These are phyloP conservation scores for Selenia dentaria DNA, from an alignment of 2,888 invertebrate genomes.

Conservation along the genomic window DNA sequence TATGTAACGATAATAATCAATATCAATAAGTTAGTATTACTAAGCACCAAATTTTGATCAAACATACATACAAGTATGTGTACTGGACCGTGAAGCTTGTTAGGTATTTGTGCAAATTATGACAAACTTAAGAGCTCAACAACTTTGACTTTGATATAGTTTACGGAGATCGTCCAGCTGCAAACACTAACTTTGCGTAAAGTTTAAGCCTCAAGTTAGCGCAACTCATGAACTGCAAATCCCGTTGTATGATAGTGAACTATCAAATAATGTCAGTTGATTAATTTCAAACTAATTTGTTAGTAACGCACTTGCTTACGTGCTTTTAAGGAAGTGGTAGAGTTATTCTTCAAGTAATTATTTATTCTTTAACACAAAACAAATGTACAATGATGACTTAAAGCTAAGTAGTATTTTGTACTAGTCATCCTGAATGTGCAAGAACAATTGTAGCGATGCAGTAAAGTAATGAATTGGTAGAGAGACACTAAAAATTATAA, in stretches of 20 bases:
- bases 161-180: slow-evolving; percentile 41
- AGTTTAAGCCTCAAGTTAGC: slow-evolving; percentile 10
- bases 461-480: no score
- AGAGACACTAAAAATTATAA: no score
- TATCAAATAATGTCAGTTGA: neutral
- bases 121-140: slow-evolving; percentile 38
- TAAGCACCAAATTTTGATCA: slow-evolving; percentile 12
- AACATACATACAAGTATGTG: slow-evolving; percentile 1
- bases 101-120: slow-evolving; percentile 27
- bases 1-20: slow-evolving; percentile 5
- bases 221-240: slow-evolving; percentile 10
- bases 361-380: no score
- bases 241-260: slow-evolving; percentile 1
- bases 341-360: no score
- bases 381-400: no score
- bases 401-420: no score
- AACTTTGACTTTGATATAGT: slow-evolving; percentile 48
- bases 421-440: no score
- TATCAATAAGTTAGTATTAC: no score
- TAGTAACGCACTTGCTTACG: no score
- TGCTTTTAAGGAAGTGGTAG: no score
- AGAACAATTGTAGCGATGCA: no score
- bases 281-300: no score
- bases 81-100: slow-evolving; percentile 8
- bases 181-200: slow-evolving; percentile 31